A percentile compares a stretch with the other conserved stretches of the same genome.
Conservation (phyloP, 2,113 vertebrate genomes). For the Taurulus bubalis region DNA sequence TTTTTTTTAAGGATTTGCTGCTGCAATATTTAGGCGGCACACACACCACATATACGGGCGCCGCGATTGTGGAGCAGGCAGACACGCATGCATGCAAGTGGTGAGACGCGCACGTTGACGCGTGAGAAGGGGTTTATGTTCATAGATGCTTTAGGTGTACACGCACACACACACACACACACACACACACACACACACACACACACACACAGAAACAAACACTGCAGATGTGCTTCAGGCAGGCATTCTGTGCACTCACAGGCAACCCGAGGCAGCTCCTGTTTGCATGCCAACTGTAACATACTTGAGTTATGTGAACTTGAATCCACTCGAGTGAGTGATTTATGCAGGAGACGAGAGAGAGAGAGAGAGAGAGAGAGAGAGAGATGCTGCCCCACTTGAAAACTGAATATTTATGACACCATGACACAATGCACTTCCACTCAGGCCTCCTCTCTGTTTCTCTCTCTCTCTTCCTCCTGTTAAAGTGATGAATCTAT, state of each 20-base stretch:
- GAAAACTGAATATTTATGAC: constrained; percentile 59
- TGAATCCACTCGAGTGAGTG: constrained; percentile 11
- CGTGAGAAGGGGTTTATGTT: constrained; percentile 10
- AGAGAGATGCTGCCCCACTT: constrained; percentile 4
- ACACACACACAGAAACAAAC: constrained; percentile 11
- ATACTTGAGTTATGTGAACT: constrained; percentile 41
- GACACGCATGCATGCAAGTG: constrained; percentile 9
- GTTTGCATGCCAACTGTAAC: constrained; percentile 58
- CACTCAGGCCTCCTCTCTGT: not conserved
- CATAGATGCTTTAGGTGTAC: constrained; percentile 36
- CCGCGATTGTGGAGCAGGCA: not conserved
- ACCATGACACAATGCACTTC: constrained; percentile 20
- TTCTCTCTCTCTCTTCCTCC: not conserved
- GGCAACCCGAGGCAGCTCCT: constrained; percentile 6
- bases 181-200: constrained; percentile 27
- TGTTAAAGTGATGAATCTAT: constrained; percentile 35
- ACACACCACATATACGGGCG: not conserved
- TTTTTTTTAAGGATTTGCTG: constrained; percentile 34
- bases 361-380: not conserved
- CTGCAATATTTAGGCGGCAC: constrained; percentile 49
- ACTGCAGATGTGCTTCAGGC: constrained; percentile 23
- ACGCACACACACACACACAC: constrained; percentile 6
- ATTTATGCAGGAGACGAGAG: constrained; percentile 41
- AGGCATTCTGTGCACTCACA: constrained; percentile 14
- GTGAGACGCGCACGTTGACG: not conserved